Evolutionary conservation across 2,113 vertebrate genomes (phyloP).

Genomic region (Eleginops maclovinus): DNA sequence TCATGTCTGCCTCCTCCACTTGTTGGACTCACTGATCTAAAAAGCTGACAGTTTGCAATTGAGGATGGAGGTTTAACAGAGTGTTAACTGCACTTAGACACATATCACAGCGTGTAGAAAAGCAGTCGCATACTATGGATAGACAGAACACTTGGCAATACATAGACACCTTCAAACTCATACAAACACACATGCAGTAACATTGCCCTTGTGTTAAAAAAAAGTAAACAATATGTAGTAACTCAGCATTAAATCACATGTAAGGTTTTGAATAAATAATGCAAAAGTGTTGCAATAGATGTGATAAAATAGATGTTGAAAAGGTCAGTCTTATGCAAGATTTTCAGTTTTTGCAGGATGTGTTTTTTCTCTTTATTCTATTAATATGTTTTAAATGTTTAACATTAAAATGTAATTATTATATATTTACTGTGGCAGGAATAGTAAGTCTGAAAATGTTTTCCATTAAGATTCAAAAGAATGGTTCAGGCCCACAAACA

Average conservation of each 20-base stretch:
- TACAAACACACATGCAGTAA: not conserved
- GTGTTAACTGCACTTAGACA: conserved; percentile 47
- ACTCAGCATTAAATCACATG: conserved; percentile 2
- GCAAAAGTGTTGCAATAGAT: not conserved
- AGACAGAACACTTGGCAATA: not conserved
- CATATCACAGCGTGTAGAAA: conserved; percentile 15
- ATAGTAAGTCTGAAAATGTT: not conserved
- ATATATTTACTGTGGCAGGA: not conserved
- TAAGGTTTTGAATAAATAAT: not conserved
- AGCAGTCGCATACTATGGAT: not conserved
- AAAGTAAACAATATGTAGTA: not conserved
- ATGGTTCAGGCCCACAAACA: not conserved
- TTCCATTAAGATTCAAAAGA: not conserved
- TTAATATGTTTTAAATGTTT: not conserved
- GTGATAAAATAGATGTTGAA: conserved; percentile 7
- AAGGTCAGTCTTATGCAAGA: not conserved
- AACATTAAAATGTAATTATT: not conserved
- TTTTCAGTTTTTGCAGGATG: not conserved
- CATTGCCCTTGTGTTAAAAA: not conserved
- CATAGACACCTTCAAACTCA: conserved; percentile 9
- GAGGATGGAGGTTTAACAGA: conserved; percentile 43
- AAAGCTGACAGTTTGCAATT: conserved; percentile 55
- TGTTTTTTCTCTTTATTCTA: not conserved
- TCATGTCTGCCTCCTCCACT: conserved; percentile 61
- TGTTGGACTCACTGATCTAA: conserved; percentile 60